Percentiles rank a stretch among this genome's conserved stretches.
These are phyloP conservation scores for Drosophila greeni DNA, from an alignment of 2,888 invertebrate species.

Conservation along the genomic window DNA sequence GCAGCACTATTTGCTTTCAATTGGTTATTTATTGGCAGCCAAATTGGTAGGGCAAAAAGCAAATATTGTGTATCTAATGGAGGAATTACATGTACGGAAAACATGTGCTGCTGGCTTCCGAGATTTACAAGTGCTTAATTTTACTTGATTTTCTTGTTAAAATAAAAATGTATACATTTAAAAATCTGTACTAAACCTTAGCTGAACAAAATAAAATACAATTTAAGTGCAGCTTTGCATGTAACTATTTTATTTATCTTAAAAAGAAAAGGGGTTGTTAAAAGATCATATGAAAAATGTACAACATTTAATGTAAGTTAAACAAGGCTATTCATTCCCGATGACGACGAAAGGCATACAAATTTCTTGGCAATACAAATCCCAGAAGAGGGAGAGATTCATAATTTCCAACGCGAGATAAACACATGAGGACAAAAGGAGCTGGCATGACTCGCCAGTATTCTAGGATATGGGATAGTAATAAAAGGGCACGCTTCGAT, in stretches of 20 bases:
- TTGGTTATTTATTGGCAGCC: slow-evolving; percentile 64
- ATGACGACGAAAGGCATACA: slow-evolving; percentile 8
- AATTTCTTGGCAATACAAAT: slow-evolving; percentile 20
- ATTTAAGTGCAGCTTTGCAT: background rate
- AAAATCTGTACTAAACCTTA: no score
- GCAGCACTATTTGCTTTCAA: slow-evolving; percentile 52
- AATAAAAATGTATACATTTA: no score
- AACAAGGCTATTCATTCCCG: slow-evolving; percentile 9
- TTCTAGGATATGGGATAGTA: slow-evolving; percentile 51
- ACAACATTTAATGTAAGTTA: background rate
- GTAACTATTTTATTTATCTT: background rate
- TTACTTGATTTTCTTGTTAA: no score
- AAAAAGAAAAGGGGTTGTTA: background rate
- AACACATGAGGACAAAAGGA: slow-evolving; percentile 41
- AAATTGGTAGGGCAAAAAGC: slow-evolving; percentile 18
- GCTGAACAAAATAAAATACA: no score
- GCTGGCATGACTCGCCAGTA: slow-evolving; percentile 53
- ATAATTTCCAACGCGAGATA: slow-evolving; percentile 62
- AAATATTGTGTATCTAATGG: slow-evolving; percentile 1
- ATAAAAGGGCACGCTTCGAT: slow-evolving; percentile 69
- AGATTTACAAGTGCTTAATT: background rate
- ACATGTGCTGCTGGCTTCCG: background rate
- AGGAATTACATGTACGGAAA: background rate
- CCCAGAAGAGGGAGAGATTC: slow-evolving; percentile 44
- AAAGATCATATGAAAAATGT: background rate